Base-by-base conservation (phyloP, 2,888 invertebrate species). In the Tenthredo notha region DNA sequence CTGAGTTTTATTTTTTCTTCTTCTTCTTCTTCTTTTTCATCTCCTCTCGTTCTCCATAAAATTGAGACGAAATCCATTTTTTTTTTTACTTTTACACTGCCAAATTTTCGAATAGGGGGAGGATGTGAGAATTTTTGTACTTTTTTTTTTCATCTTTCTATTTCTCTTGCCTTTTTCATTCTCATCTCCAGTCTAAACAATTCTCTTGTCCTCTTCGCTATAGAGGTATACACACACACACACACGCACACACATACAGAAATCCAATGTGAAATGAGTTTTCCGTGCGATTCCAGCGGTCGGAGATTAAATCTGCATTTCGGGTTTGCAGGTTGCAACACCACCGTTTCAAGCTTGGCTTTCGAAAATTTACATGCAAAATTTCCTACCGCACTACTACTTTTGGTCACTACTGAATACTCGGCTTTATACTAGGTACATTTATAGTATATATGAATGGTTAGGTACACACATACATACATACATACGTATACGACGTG, bases 311-410 rank as follows among this genome's bases (percentile, higher is more conserved):
- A 80, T 80, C 65, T 80, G 80, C 58, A 37, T 25, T 65, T 37
- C 58, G 77, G 77, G 29, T 12, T 61, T 61, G 25, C 21, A 21
- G 61, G 54, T 54, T 29, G 77, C n/a, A 33, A 25, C 77, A n/a
- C 29, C 15, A 37, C 18, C n/a, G 70, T 37, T 37, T 70, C 72
- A 21, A 80, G 65, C 80, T 58, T 80, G 80, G 80, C 80, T 80
- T 80, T 80, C 43, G 29, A 80, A 65, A 80, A 80, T 80, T 80
- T 80, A 80, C 80, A 80, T 80, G 80, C n/a, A 80, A 80, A 80
- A 80, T 80, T 80, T 80, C 25, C 65, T 21, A 80, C 58, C 61
- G 15, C 61, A 37, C 50, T 10, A 12, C 61, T 21, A 50, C 80
- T 54, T 80, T 54, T 15, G 80, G 80, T 80, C 61, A 80, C 80